A percentile compares a stretch with the other conserved stretches of the same genome.
Conservation (phyloP, 2,888 invertebrate genomes). For the Argyresthia goedartella region DNA sequence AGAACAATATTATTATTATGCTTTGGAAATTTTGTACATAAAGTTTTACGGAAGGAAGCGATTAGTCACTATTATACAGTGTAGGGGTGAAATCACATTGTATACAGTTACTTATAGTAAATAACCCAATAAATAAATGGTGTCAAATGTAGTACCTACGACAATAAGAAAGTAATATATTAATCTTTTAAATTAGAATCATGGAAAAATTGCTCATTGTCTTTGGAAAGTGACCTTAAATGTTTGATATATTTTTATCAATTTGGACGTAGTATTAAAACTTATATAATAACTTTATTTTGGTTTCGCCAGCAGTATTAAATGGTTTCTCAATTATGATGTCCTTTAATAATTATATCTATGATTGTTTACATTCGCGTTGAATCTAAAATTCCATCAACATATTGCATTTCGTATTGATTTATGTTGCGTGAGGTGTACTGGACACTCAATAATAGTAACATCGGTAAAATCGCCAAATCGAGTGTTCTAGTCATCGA, state of each 20-base stretch:
- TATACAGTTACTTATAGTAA: not conserved
- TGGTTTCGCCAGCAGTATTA: slow-evolving; percentile 9
- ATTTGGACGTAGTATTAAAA: too few species aligned
- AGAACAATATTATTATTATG: slow-evolving; percentile 19
- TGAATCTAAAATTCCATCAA: slow-evolving; percentile 23
- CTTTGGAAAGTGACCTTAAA: slow-evolving; percentile 8
- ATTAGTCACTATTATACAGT: slow-evolving; percentile 24
- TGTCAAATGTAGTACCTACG: not conserved
- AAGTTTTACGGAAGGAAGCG: slow-evolving; percentile 14
- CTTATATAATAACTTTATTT: slow-evolving; percentile 5
- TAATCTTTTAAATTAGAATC: slow-evolving; percentile 1
- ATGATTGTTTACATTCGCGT: not conserved
- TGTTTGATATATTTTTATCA: not conserved
- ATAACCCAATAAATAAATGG: not conserved
- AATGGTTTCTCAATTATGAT: slow-evolving; percentile 1
- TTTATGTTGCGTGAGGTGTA: slow-evolving; percentile 12
- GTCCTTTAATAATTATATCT: not conserved
- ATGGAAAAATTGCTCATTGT: slow-evolving; percentile 15
- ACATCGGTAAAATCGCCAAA: not conserved
- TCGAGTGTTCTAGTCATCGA: not conserved
- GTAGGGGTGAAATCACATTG: slow-evolving; percentile 12
- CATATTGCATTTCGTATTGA: slow-evolving; percentile 28
- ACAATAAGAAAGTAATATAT: slow-evolving; percentile 7
- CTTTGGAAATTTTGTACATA: slow-evolving; percentile 31
- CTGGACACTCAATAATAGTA: not conserved